Base-by-base conservation (phyloP, 2,113 vertebrate genomes). In the Labrus mixtus region DNA sequence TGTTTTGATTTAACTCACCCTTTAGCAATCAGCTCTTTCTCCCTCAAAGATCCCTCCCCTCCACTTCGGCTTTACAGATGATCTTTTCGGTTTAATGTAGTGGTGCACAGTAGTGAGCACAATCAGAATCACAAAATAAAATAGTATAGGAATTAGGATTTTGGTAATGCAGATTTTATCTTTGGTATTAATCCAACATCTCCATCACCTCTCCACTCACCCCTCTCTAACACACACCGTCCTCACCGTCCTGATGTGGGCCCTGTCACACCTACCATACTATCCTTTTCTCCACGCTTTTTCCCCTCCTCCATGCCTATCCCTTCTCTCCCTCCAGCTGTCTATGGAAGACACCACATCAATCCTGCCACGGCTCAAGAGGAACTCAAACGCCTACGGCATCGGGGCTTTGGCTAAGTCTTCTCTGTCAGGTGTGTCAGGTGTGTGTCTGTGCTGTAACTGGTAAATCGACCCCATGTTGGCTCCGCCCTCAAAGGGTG, bases 261-360 rank as follows among this genome's bases (percentile, higher is more conserved):
- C 76, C 80, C 81, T 73, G 77, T 80, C 90, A 85, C 92, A 86
- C 81, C 65, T 86, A 65, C 85, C 88, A 89, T 80, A 73, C 89
- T 76, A 60, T 73, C 84, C 77, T 87, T 83, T 86, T 76, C 84
- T 80, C 70, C 83, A 71, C 76, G 6, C 76, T 41, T 46, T 59
- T 33, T 12, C 29, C 56, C 85, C 75, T 85, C 83, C 81, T 84
- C 84, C 89, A 88, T 89, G 79, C 87, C 86, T 88, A 36, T 83
- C n/a, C 82, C 79, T 79, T 89, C 64, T 87, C 68, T 82, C 87
- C 84, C 91, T 94, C 80, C 88, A 99, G 98, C 95, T 99, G 73
- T 99, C 98, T 84, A 99, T 99, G 97, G 98, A 99, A 93, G 98
- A 99, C 91, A 99, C 98, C 67, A 99, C 97, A 65, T 99, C 98